Percentiles rank a stretch among this genome's conserved stretches.
Evolutionary conservation across 2,113 vertebrate genomes (phyloP).

Genomic region (Todiramphus saurophagus): DNA sequence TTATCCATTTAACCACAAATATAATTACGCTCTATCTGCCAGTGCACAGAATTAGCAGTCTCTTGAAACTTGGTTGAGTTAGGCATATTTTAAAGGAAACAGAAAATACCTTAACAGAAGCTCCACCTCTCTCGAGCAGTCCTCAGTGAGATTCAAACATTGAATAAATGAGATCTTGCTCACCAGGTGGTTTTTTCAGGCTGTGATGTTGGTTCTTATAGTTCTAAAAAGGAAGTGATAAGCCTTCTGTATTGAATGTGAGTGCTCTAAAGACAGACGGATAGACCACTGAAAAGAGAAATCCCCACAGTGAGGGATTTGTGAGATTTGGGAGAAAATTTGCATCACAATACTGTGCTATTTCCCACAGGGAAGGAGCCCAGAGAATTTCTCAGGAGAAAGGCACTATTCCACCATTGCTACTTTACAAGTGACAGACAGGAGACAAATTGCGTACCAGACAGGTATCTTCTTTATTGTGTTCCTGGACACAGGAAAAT

Average conservation of each 20-base stretch:
- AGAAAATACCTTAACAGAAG: slow-evolving; percentile 46
- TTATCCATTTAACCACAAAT: slow-evolving; percentile 39
- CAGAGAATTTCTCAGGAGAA: slow-evolving; percentile 38
- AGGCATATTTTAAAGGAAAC: slow-evolving; percentile 28
- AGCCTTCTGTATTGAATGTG: slow-evolving; percentile 49
- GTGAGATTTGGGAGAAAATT: slow-evolving; percentile 65
- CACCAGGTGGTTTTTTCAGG: slow-evolving; percentile 51
- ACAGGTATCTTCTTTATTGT: slow-evolving; percentile 9
- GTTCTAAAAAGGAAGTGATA: slow-evolving; percentile 62
- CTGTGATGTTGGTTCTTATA: slow-evolving; percentile 52
- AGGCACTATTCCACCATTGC: background rate
- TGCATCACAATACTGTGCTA: slow-evolving; percentile 58
- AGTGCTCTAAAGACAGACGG: slow-evolving; percentile 46
- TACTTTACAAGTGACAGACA: slow-evolving; percentile 30
- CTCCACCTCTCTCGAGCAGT: slow-evolving; percentile 14
- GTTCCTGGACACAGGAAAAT: background rate
- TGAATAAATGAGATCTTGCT: slow-evolving; percentile 1
- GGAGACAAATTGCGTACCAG: background rate
- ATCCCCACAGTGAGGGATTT: slow-evolving; percentile 63
- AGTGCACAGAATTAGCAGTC: background rate
- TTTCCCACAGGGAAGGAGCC: slow-evolving; percentile 36
- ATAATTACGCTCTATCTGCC: slow-evolving; percentile 15
- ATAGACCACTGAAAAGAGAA: slow-evolving; percentile 49
- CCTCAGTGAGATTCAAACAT: slow-evolving; percentile 40
- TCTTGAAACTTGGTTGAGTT: slow-evolving; percentile 6